A percentile compares a stretch with the other conserved stretches of the same genome.
These are phyloP conservation scores for Eremophila alpestris DNA, from an alignment of 2,797 vertebrate genomes.

Conservation along the genomic window DNA sequence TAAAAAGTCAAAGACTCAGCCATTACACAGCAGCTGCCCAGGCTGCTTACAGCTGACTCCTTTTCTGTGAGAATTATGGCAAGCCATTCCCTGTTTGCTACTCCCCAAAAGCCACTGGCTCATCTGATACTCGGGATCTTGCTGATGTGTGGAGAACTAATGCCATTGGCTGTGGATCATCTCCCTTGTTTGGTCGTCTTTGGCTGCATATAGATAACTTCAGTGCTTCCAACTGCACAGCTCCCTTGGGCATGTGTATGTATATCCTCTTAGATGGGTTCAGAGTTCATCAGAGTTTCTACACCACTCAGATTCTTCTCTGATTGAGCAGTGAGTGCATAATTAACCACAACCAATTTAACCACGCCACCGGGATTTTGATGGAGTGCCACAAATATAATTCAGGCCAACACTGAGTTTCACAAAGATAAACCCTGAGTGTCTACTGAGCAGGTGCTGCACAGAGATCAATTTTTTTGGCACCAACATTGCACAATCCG, in stretches of 20 bases:
- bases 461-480: background rate
- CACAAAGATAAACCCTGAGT: background rate
- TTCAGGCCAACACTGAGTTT: fast-evolving
- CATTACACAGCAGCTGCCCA: background rate
- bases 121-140: background rate
- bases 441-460: background rate
- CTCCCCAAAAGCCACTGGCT: background rate
- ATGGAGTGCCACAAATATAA: background rate
- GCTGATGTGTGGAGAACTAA: background rate
- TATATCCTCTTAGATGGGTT: background rate
- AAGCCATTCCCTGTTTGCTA: background rate
- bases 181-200: background rate
- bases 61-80: background rate
- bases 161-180: background rate
- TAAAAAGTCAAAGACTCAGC: background rate
- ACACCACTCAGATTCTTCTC: background rate
- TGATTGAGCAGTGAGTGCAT: background rate
- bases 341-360: background rate
- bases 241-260: background rate
- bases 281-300: background rate
- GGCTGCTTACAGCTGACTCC: background rate
- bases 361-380: background rate
- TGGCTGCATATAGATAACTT: background rate
- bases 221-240: background rate
- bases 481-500: background rate